These are phyloP conservation scores for Solea senegalensis DNA, from an alignment of 2,113 vertebrate genomes.

Conservation along the genomic window DNA sequence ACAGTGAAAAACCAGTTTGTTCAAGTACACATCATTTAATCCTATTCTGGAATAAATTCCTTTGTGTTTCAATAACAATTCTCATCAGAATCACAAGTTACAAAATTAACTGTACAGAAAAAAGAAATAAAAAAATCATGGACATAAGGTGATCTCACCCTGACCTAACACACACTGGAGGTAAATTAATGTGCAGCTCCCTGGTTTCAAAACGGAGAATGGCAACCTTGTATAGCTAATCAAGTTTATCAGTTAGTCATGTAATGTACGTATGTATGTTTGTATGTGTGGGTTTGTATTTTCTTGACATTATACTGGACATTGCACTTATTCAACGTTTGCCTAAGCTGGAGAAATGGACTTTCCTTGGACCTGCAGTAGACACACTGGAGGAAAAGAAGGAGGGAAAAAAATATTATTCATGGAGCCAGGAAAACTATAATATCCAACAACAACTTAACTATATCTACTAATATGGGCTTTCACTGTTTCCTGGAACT, in stretches of 20 bases:
- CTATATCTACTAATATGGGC: constrained; percentile 44
- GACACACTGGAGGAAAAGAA: constrained; percentile 18
- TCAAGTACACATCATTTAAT: constrained; percentile 11
- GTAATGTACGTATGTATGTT: constrained; percentile 67
- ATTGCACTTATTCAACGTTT: constrained; percentile 75
- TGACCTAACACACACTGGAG: constrained; percentile 32
- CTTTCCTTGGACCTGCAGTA: constrained; percentile 49
- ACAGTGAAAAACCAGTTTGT: not conserved
- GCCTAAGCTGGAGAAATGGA: constrained; percentile 63
- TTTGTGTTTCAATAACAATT: constrained; percentile 20
- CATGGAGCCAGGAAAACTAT: constrained; percentile 36
- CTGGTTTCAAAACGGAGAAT: constrained; percentile 45
- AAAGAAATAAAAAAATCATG: constrained; percentile 6
- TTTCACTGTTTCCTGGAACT: constrained; percentile 41
- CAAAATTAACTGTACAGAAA: constrained; percentile 52
- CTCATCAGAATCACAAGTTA: constrained; percentile 26
- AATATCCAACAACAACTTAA: constrained; percentile 45
- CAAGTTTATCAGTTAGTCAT: constrained; percentile 72
- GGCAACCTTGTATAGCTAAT: constrained; percentile 68
- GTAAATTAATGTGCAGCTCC: constrained; percentile 47
- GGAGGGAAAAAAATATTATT: constrained; percentile 3
- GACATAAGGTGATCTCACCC: constrained; percentile 39
- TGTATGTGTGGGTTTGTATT: constrained; percentile 72
- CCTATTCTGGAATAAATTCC: constrained; percentile 20
- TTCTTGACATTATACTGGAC: constrained; percentile 74